Percentiles rank a stretch among this genome's conserved stretches.
phyloP scores from a whole-genome alignment of 1,140 invertebrate genomes.

The Scaptomyza montana region DNA sequence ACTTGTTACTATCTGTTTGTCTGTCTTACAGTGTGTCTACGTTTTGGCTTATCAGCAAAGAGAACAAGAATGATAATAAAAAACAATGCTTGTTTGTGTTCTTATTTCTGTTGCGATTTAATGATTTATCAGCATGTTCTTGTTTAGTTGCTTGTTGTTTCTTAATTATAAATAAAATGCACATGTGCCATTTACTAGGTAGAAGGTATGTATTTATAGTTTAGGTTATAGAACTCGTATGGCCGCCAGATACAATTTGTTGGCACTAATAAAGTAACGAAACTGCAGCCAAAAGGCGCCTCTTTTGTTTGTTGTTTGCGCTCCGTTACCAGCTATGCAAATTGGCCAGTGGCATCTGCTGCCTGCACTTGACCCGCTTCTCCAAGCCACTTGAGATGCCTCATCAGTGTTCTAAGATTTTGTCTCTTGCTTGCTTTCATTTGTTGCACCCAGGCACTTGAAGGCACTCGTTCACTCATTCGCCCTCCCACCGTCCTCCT shows the following conservation, averaged over 20 bases:
- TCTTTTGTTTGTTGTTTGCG: slow-evolving; percentile 48
- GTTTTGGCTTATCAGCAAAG: neutral
- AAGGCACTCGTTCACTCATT: slow-evolving; percentile 11
- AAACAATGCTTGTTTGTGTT: slow-evolving; percentile 1
- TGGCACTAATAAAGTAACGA: slow-evolving; percentile 21
- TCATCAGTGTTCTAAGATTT: slow-evolving; percentile 58
- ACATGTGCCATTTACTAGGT: neutral
- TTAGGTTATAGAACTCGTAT: slow-evolving; percentile 10
- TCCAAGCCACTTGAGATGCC: slow-evolving; percentile 61
- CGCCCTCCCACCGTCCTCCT: neutral
- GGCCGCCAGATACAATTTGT: slow-evolving; percentile 41
- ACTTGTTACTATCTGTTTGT: neutral
- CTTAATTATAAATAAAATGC: slow-evolving; percentile 24
- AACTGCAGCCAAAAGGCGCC: slow-evolving; percentile 11
- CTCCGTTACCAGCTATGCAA: slow-evolving; percentile 35
- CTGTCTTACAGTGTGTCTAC: neutral
- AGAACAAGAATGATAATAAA: too few relatives aligned
- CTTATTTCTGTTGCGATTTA: slow-evolving; percentile 34
- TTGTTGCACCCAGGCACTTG: slow-evolving; percentile 44
- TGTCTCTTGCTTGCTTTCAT: slow-evolving; percentile 36
- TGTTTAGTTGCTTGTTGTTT: slow-evolving; percentile 25
- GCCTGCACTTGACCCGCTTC: slow-evolving; percentile 71
- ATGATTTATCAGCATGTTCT: slow-evolving; percentile 13
- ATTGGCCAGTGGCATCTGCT: slow-evolving; percentile 61
- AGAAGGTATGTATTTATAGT: neutral